Base-by-base conservation (phyloP, 2,888 invertebrate species). In the Ochlodes sylvanus region DNA sequence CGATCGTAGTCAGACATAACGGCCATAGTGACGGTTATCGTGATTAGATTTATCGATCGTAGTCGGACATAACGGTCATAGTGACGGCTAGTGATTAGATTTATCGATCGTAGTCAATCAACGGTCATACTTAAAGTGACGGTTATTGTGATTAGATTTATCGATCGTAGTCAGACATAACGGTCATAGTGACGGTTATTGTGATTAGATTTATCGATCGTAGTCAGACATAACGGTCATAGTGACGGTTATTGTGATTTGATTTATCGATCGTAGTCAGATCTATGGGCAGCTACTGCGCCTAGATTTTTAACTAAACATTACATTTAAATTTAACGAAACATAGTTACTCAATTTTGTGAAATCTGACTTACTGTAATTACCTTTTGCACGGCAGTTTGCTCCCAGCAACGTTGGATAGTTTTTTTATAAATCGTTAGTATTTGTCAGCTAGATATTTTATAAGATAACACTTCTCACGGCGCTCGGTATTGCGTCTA, bases 361-460 rank as follows among this genome's bases (percentile, higher is more conserved):
- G 3, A 34, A 38, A 7, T 12, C 47, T 60, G 64, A 68, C 63
- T 47, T 42, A 38, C 47, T n/a, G 55, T 47, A 55, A 61, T 41
- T 44, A 63, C 32, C 47, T 55, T 55, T 27, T 55, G 50, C 27
- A 10, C 50, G 50, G 19, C 50, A 50, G 17, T 10, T 19, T 17
- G 10, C 17, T 50, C 56, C 58, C 62, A 50, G 57, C 63, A 58
- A 58, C 41, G 81, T 79, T 76, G 77, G 78, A 75, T 78, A 78
- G 76, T 79, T 75, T 72, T 78, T 73, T 79, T 80, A 75, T 77
- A 87, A 87, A 85, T 88, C 79, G 75, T 77, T 88, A 88, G 89
- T 89, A 80, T 84, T 84, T 82, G 73, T 82, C 81, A 80, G 86
- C 86, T 89, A 90, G 88, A 80, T 82, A 68, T 76, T 81, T 82